Evolutionary conservation across 2,888 invertebrate species (phyloP).

Genomic region (Meganola albula): DNA sequence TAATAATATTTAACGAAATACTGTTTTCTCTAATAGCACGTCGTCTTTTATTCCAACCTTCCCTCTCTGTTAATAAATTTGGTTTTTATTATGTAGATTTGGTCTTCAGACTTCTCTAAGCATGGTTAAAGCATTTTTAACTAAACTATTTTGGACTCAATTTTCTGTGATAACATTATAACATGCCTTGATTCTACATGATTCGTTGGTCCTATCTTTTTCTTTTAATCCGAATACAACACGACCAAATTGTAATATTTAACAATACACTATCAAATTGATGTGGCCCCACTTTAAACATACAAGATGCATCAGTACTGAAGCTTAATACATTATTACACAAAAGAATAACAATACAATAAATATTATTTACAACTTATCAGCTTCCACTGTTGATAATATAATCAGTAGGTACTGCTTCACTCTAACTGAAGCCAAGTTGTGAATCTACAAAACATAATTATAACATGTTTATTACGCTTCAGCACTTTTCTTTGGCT

Average conservation of each 20-base stretch:
- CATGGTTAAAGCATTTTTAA: constrained; percentile 39
- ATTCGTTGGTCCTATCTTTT: constrained; percentile 23
- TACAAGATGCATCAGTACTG: constrained; percentile 25
- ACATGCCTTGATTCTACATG: constrained; percentile 25
- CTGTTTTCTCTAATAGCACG: constrained; percentile 35
- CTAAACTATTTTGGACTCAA: constrained; percentile 22
- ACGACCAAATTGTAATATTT: constrained; percentile 69
- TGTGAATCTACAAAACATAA: constrained; percentile 54
- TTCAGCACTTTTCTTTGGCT: constrained; percentile 75
- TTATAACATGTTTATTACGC: constrained; percentile 63
- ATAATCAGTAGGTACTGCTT: constrained; percentile 22
- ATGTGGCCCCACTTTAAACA: constrained; percentile 19
- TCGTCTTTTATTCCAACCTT: constrained; percentile 32
- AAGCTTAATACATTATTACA: constrained; percentile 25
- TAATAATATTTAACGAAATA: constrained; percentile 21
- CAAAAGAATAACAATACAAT: too few relatives aligned
- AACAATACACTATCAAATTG: constrained; percentile 34
- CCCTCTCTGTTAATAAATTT: constrained; percentile 19
- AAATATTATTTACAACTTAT: constrained; percentile 23
- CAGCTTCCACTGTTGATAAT: constrained; percentile 39
- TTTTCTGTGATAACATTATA: constrained; percentile 21
- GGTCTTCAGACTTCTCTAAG: constrained; percentile 25
- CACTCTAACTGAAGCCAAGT: constrained; percentile 28
- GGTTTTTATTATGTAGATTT: constrained; percentile 18
- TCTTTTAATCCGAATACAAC: constrained; percentile 48